Evolutionary conservation across 23 tunicate genomes (phyloP), one percentile per base, ranked within the genome.

Genomic region (Phallusia fumigata): DNA sequence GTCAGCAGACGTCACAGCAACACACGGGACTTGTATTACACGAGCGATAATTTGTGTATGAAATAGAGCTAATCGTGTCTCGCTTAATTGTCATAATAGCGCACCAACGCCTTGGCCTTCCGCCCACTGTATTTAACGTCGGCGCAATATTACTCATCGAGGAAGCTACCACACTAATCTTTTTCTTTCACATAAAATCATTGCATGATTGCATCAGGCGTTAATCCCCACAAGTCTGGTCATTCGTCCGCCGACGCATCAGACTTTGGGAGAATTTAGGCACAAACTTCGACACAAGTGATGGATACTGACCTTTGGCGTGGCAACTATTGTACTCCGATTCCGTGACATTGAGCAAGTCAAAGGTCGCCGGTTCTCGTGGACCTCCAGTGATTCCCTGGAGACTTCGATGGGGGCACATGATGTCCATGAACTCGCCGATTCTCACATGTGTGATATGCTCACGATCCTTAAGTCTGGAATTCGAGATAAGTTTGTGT

Each of bases 361-460:
- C 88, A 65, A 94, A 94, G 33, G 75, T 65, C 33, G 86, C 52
- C 12, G 86, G 86, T 40, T 88, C 83, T 18, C 58, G 32, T 22
- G 79, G 79, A 22, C 73, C 76, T 15, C 75, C 81, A 12, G 90
- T 69, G 21, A 74, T 35, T 51, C 85, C 84, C 74, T 64, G 74
- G 31, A 85, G 81, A 26, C 84, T 75, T 36, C 40, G 53, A 16
- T 85, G 90, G 15, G 98, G 98, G 76, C 98, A 94, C 31, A 94
- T 52, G 0, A 94, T 89, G 78, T 94, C 98, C 94, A 94, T 86
- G 75, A 94, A 94, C 36, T 94, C 81, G 8, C 98, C 98, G 51
- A 94, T 94, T 33, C 82, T 32, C 33, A 94, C 94, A 16, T 89
- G 64, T 31, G 73, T 24, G 44, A 82, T 78, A 33, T 24, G 50